Percentiles rank a stretch among this genome's conserved stretches.
Evolutionary conservation across 2,113 vertebrate genomes (phyloP).

Genomic region (Epinephelus cyanopodus): DNA sequence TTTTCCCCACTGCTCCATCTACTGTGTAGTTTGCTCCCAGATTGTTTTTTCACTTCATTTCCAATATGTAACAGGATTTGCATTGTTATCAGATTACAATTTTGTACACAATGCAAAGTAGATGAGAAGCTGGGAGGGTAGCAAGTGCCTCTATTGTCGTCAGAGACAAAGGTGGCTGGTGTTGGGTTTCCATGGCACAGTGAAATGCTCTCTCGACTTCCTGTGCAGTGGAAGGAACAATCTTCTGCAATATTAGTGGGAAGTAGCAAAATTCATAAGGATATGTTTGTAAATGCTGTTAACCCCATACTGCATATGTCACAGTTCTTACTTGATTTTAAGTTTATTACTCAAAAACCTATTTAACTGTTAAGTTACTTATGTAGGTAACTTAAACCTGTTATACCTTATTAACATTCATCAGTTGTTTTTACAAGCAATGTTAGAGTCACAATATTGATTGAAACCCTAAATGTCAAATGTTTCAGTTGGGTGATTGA

Average conservation of each 20-base stretch:
- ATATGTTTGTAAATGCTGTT: background rate
- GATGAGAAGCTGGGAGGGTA: background rate
- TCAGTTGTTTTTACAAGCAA: too few relatives aligned
- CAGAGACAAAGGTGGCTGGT: background rate
- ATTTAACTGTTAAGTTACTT: too few relatives aligned
- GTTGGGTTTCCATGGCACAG: background rate
- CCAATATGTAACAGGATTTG: background rate
- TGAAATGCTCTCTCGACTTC: background rate
- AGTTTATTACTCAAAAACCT: background rate
- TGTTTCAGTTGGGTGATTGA: too few relatives aligned
- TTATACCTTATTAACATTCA: too few relatives aligned
- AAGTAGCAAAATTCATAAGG: background rate
- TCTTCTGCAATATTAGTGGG: too few relatives aligned
- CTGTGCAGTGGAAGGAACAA: background rate
- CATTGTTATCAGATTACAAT: background rate
- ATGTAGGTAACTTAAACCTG: too few relatives aligned
- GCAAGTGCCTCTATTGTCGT: background rate
- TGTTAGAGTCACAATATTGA: too few relatives aligned
- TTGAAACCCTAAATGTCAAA: too few relatives aligned
- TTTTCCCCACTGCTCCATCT: slow-evolving; percentile 11
- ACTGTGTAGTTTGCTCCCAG: background rate
- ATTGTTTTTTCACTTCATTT: background rate
- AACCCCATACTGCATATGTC: background rate
- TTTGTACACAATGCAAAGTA: slow-evolving; percentile 15
- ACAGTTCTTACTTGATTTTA: background rate